Percentiles rank a stretch among this genome's conserved stretches.
Conservation (phyloP, 2,888 invertebrate species). For the Trissoscelio sp. region DNA sequence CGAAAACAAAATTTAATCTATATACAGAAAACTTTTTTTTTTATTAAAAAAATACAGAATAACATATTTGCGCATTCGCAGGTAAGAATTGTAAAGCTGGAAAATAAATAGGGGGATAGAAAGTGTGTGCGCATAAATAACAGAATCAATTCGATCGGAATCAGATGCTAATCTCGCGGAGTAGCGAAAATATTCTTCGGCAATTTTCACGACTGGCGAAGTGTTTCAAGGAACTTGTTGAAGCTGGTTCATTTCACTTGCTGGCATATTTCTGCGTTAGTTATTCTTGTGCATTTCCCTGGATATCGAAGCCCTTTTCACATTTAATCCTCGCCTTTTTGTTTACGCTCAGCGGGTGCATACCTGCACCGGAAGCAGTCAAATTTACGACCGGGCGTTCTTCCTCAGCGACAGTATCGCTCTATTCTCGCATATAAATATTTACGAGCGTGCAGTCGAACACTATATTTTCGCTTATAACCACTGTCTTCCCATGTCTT, state of each 20-base stretch:
- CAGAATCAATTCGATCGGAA: background rate
- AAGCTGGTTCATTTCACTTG: background rate
- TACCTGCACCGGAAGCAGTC: slow-evolving; percentile 15
- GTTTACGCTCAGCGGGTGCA: slow-evolving; percentile 10
- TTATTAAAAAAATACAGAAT: no score
- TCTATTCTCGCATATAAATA: slow-evolving; percentile 71
- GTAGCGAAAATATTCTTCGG: slow-evolving; percentile 10
- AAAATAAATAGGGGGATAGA: no score
- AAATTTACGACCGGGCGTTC: slow-evolving; percentile 21
- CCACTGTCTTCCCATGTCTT: slow-evolving; percentile 37
- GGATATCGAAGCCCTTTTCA: slow-evolving; percentile 26
- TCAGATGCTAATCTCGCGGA: background rate
- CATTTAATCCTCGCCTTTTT: slow-evolving; percentile 28
- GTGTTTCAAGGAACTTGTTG: slow-evolving; percentile 23
- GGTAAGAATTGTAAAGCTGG: no score
- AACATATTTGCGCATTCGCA: no score
- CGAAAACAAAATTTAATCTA: no score
- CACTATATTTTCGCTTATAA: slow-evolving; percentile 58
- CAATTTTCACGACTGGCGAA: slow-evolving; percentile 5
- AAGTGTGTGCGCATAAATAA: no score
- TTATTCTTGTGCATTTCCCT: slow-evolving; percentile 28
- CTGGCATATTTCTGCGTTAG: slow-evolving; percentile 2
- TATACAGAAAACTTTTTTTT: no score
- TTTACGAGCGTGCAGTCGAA: slow-evolving; percentile 70
- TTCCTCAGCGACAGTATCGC: slow-evolving; percentile 48